Conservation (phyloP, 2,888 invertebrate species). For the Hartigia nigra region DNA sequence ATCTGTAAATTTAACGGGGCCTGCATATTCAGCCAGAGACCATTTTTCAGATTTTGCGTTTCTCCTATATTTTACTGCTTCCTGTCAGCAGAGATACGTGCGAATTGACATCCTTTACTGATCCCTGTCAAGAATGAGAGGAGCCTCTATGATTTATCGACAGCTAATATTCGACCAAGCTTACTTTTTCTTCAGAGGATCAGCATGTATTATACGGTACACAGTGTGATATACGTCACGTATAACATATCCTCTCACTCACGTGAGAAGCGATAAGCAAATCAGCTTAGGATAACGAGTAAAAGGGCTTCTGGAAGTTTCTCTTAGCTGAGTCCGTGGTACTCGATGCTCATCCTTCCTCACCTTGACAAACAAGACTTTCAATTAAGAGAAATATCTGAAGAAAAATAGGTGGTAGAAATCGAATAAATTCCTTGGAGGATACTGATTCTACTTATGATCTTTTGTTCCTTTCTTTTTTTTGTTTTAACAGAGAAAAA, state of each 20-base stretch:
- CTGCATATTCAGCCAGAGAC: neutral
- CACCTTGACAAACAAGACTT: neutral
- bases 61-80: neutral
- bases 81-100: neutral
- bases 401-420: neutral
- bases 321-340: neutral
- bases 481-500: neutral
- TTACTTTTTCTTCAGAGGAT: neutral
- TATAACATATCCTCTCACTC: neutral
- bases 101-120: neutral
- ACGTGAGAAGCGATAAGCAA: neutral
- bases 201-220: neutral
- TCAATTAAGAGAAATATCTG: neutral
- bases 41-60: neutral
- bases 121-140: neutral
- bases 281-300: neutral
- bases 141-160: neutral
- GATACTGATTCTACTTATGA: neutral
- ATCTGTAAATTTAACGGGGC: neutral
- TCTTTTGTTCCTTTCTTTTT: neutral
- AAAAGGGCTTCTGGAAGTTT: neutral
- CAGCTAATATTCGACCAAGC: neutral
- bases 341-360: neutral
- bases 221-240: neutral
- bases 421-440: neutral